These are phyloP conservation scores for Calyptomena viridis DNA, from an alignment of 2,113 vertebrate species.

Conservation along the genomic window DNA sequence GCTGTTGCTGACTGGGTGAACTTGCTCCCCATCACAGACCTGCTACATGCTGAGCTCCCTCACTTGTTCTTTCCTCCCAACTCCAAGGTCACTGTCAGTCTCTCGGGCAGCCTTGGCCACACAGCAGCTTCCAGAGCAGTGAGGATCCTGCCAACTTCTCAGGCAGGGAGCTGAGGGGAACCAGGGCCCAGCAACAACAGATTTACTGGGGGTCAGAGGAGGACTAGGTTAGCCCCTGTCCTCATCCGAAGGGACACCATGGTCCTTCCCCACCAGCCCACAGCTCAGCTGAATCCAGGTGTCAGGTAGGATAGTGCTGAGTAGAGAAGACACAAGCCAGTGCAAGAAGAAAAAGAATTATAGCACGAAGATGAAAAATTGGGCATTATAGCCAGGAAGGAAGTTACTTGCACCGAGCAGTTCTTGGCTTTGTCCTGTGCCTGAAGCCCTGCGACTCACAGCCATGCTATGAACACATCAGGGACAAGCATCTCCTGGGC, in stretches of 20 bases:
- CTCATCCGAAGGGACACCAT: accelerated
- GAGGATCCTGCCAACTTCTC: neutral
- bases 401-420: neutral
- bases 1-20: neutral
- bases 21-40: neutral
- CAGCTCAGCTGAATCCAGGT: neutral
- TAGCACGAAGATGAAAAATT: neutral
- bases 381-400: neutral
- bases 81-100: neutral
- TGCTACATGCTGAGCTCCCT: neutral
- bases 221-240: accelerated
- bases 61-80: neutral
- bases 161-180: neutral
- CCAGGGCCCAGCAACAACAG: neutral
- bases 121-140: neutral
- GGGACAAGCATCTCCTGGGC: neutral
- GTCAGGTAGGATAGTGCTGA: neutral
- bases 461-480: neutral
- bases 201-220: neutral
- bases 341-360: neutral
- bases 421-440: neutral
- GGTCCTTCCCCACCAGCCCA: neutral
- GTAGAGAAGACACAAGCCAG: neutral
- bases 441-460: neutral
- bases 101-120: neutral